A percentile compares a stretch with the other conserved stretches of the same genome.
Evolutionary conservation across 2,888 invertebrate genomes (phyloP).

Genomic region (Matsumyia berberina): DNA sequence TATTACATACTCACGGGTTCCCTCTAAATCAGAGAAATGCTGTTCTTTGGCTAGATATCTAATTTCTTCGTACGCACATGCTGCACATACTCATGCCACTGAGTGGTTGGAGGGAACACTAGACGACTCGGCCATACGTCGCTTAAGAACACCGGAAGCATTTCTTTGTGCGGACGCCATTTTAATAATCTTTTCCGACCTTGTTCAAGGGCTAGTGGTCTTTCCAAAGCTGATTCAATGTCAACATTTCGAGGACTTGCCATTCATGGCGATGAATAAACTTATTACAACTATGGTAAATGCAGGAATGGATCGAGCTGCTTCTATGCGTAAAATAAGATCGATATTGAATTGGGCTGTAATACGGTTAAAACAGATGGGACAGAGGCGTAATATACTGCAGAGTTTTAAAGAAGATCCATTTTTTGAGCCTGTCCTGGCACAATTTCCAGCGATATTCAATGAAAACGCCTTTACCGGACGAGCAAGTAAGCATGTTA

Average conservation of each 20-base stretch:
- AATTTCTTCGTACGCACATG: conserved; percentile 92
- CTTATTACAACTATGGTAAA: conserved; percentile 99
- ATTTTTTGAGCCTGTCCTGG: conserved; percentile 93
- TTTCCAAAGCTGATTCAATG: conserved; percentile 97
- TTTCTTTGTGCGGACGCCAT: conserved; percentile 97
- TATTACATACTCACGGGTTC: conserved; percentile 99
- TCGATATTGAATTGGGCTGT: conserved; percentile 96
- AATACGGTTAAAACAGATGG: conserved; percentile 94
- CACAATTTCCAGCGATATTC: conserved; percentile 90
- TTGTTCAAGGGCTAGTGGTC: conserved; percentile 97
- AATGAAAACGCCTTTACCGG: conserved; percentile 95
- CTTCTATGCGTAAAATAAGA: conserved; percentile 97
- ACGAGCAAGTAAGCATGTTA: conserved; percentile 94
- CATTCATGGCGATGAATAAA: conserved; percentile 99
- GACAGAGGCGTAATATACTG: conserved; percentile 95
- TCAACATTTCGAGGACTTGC: conserved; percentile 94
- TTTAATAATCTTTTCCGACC: conserved; percentile 94
- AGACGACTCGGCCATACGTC: conserved; percentile 98
- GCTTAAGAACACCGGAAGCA: conserved; percentile 95
- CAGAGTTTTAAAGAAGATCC: conserved; percentile 90
- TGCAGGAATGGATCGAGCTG: conserved; percentile 96
- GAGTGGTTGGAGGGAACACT: conserved; percentile 99
- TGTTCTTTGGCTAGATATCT: conserved; percentile 97
- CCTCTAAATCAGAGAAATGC: conserved; percentile 98
- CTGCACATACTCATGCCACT: conserved; percentile 93